Evolutionary conservation across 2,888 invertebrate species (phyloP), one percentile per base, ranked within the genome.

Genomic region (Operophtera brumata): DNA sequence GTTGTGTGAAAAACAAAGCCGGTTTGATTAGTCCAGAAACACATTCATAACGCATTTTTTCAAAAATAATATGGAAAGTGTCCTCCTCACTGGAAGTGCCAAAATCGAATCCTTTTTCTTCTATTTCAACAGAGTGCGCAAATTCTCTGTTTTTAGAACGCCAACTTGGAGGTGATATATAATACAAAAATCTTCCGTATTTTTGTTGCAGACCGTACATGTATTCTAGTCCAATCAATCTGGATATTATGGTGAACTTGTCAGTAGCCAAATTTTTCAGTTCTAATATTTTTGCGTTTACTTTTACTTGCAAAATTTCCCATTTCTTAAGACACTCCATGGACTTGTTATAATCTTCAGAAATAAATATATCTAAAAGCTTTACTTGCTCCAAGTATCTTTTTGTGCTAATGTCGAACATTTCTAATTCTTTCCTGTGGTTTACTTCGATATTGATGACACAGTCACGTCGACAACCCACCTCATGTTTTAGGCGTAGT

Each of bases 111-210:
- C 89, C 89, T 63, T 75, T 83, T 2, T 77, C 80, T 71, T 86
- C 85, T 60, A 90, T 89, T 73, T 90, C 89, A 20, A 86, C 57
- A 10, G 90, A 89, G 30, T 65, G 73, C 12, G 90, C 89, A 64
- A 89, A 90, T 45, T 83, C 81, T 67, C 93, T 91, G 65, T 93
- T 80, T 57, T 86, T 77, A 36, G 76, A 72, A 20, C 92, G 86
- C 93, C 93, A 94, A 26, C 85, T 81, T 37, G 92, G 86, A 1
- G 94, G 93, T 35, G 94, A 93, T n/a, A 94, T 78, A 67, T 92
- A 90, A 73, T 92, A 93, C n/a, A 94, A 80, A 80, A 94, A 94
- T 65, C 92, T 90, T 47, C 94, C 94, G 74, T 93, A 94, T 77
- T 92, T 92, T 72, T 93, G 93, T 53, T 91, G 92, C 41, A 91